A percentile compares a stretch with the other conserved stretches of the same genome.
phyloP scores from a whole-genome alignment of 92 coral and sea anemone genomes.

The Diadumene lineata region DNA sequence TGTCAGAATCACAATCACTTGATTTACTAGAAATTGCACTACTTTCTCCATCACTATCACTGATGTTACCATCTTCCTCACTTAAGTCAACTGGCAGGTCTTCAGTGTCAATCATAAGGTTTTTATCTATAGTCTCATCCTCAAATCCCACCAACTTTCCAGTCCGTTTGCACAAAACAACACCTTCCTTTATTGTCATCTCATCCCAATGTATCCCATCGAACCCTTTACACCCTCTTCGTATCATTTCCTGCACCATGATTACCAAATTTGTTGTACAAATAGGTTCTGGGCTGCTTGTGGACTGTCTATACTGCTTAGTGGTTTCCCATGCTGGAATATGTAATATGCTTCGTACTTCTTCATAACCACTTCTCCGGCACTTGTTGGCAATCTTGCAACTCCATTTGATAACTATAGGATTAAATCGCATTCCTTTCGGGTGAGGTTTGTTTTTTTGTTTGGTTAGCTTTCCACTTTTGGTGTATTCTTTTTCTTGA shows the following conservation, averaged over 20 bases:
- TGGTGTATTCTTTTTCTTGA: constrained; percentile 33
- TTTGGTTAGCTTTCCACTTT: constrained; percentile 27
- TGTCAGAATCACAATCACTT: too few species aligned
- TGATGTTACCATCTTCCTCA: background rate
- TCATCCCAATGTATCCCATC: constrained; percentile 69
- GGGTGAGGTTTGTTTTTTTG: constrained; percentile 29
- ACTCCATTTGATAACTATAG: constrained; percentile 60
- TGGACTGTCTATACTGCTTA: constrained; percentile 43
- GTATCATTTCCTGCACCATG: constrained; percentile 52
- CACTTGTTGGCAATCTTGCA: constrained; percentile 49
- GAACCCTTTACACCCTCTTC: constrained; percentile 44
- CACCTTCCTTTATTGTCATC: constrained; percentile 46
- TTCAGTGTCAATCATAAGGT: background rate
- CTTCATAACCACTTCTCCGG: constrained; percentile 42
- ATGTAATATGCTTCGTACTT: constrained; percentile 39
- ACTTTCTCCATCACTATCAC: too few species aligned
- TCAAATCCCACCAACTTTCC: constrained; percentile 64
- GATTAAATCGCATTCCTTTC: constrained; percentile 49
- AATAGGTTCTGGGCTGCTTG: constrained; percentile 25
- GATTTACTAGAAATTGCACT: too few species aligned
- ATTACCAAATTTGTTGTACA: constrained; percentile 18
- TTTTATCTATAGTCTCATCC: constrained; percentile 10
- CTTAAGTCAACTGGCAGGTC: too few species aligned
- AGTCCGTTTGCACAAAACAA: constrained; percentile 47
- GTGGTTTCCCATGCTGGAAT: constrained; percentile 49